Base-by-base conservation (phyloP, 2,113 vertebrate genomes). In the Bucco capensis region DNA sequence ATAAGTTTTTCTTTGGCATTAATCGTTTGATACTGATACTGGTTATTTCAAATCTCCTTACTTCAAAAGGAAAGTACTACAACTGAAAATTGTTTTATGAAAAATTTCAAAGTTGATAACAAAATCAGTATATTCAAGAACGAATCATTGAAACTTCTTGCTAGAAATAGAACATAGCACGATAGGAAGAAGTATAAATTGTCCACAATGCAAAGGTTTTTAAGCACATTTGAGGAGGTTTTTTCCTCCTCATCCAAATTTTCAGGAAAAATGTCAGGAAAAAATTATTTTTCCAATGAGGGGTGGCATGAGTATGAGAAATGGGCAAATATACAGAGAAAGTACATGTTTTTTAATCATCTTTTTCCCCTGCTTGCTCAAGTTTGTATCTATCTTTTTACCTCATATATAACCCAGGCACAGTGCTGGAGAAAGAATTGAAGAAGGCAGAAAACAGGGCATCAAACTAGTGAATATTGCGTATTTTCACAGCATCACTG, bases 241-340 rank as follows among this genome's bases (percentile, higher is more conserved):
- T 12, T 62, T 67, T 72, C 1, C 14, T 53, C 6, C 1, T 2
- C 8, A 44, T 3, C 0, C 49, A 91, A 66, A 38, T 46, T 30
- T 62, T 73, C 30, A 37, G 7, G 7, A 47, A 83, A 76, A 88
- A 79, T 19, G 3, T 12, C 19, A 71, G 28, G 13, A 72, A 84
- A 64, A 35, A 40, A n/a, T 3, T 13, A 17, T 19, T 77, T 81
- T 75, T 85, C 8, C 10, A 38, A 6, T 1, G 1, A 1, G 5
- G 1, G 0, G 30, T 4, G 1, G 4, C 6, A 2, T 4, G 1
- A 38, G 10, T 17, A 8, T 42, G 15, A 86, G 9, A 60, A 21
- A 60, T 28, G 6, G 12, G 5, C 6, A 64, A 24, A 23, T 2
- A 75, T 6, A 17, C 17, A 54, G 18, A 64, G 23, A 65, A 77